Conservation (phyloP, 2,888 invertebrate genomes). For the Polymixis lichenea region DNA sequence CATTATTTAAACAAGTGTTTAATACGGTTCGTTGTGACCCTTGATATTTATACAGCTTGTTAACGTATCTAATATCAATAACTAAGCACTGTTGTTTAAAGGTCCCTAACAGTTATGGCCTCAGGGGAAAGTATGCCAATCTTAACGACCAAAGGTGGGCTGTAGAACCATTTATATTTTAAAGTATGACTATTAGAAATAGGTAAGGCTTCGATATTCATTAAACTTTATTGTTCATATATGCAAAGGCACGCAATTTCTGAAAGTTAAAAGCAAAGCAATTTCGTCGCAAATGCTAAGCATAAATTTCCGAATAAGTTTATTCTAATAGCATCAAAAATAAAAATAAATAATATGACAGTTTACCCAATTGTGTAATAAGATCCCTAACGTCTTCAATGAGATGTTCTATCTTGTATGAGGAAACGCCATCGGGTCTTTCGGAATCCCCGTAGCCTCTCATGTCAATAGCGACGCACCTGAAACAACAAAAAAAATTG, state of each 20-base stretch:
- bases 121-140: constrained; percentile 1
- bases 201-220: neutral
- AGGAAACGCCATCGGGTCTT: constrained; percentile 87
- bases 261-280: constrained; percentile 3
- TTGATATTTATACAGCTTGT: constrained; percentile 27
- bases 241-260: constrained; percentile 19
- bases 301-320: neutral
- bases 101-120: neutral
- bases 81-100: neutral
- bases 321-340: too few relatives aligned
- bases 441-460: constrained; percentile 93
- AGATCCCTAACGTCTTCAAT: constrained; percentile 91
- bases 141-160: neutral
- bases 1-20: constrained; percentile 22
- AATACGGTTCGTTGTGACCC: neutral
- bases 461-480: constrained; percentile 93
- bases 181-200: neutral
- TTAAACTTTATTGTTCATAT: constrained; percentile 5
- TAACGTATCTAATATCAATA: neutral
- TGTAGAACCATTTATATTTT: neutral
- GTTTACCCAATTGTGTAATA: constrained; percentile 87
- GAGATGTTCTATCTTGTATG: constrained; percentile 89
- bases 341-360: constrained; percentile 10
- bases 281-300: constrained; percentile 10
- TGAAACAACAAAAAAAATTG: constrained; percentile 74